Evolutionary conservation across 2,113 vertebrate species (phyloP), one percentile per base, ranked within the genome.

Genomic region (Peucedramus taeniatus): DNA sequence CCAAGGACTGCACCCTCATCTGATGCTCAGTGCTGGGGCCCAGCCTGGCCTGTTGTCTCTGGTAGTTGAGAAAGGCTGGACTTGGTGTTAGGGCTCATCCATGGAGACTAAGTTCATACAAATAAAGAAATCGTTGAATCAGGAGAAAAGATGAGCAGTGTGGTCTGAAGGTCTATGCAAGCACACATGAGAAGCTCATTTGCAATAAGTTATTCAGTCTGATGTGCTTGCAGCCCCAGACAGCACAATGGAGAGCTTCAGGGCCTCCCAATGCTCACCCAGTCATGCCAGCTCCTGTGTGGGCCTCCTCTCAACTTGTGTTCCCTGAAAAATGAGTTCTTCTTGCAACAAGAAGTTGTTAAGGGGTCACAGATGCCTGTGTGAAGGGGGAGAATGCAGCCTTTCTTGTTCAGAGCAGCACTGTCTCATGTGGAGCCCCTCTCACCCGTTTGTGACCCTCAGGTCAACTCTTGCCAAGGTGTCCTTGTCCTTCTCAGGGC

Each of bases 211-310:
- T 88, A 76, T 86, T 84, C 53, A 59, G 20, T 54, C 22, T 35
- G 10, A 56, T 83, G 37, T 83, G 45, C 72, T 66, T 39, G 71
- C 49, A 61, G 44, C 18, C 30, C 20, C 22, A 30, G 51, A 13
- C 33, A 49, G 28, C 0, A 0, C 47, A 19, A 1, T 0, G 0
- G 1, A 61, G 60, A 61, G 11, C 39, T 68, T 61, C 33, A 10
- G 63, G 37, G 50, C 35, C 50, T 82, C n/a, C 45, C 24, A 30
- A 6, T 1, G 4, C 83, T 24, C 54, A 49, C 22, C 15, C 56
- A 11, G 37, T 21, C 59, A 44, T 1, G 2, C 21, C 11, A 68
- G 1, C 15, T 40, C 13, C 57, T 21, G 4, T 3, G 20, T 13
- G 61, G n/a, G 37, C 26, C 61, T 84, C 53, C 39, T 90, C 18